Evolutionary conservation across 2,113 vertebrate species (phyloP), one percentile per base, ranked within the genome.

Genomic region (Silurus glanis): DNA sequence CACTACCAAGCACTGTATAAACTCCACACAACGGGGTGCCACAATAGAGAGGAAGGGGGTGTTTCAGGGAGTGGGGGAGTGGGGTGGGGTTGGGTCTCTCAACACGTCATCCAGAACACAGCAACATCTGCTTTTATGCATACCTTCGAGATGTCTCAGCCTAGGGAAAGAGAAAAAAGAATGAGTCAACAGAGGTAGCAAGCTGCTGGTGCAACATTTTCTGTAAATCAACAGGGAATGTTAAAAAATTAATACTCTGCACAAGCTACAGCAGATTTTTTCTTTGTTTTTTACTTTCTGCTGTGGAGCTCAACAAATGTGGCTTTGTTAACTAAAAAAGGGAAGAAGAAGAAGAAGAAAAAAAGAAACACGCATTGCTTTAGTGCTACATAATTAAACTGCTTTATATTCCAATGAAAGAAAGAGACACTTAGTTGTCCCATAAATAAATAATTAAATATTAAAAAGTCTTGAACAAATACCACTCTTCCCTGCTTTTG

Each of bases 211-310:
- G 71, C 25, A 56, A 55, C 9, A 59, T 86, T 82, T 82, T 53
- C 80, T 81, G 55, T 64, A 82, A 86, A 86, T 75, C 80, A 75
- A 86, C 80, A 82, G 59, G n/a, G 71, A 76, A 25, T 67, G 79
- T 82, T 86, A 82, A 86, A 80, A 86, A 82, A 86, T 86, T 58
- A 82, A 82, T 86, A 82, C 79, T 62, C 67, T 53, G 67, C 67
- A 82, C 85, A 80, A 82, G 47, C 80, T 6, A 81, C 37, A 72
- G 19, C 64, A 19, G 37, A 72, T 67, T 81, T 47, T 69, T 56
- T 37, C 37, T 37, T 37, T 37, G 37, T 67, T 55, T 66, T 71
- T 58, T 61, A 14, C 83, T 61, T 56, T 75, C 69, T 28, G 56
- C 45, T 61, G 28, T 10, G 5, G 37, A 84, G 55, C 83, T 59